Evolutionary conservation across 2,113 vertebrate genomes (phyloP).

Genomic region (Malurus melanocephalus): DNA sequence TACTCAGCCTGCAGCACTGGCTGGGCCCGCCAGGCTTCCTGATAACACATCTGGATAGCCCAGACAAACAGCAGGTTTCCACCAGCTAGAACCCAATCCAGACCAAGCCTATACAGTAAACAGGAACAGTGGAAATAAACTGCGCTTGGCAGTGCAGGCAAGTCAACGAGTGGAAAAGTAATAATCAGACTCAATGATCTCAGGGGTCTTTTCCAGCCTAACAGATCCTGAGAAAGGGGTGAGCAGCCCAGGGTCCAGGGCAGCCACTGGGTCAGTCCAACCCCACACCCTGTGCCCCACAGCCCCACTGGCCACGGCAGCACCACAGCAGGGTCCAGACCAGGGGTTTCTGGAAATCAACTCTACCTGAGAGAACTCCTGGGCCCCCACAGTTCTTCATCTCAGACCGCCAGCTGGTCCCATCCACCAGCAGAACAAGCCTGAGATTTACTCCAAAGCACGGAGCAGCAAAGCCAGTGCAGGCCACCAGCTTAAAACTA

Average conservation of each 20-base stretch:
- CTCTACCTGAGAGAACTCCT: background rate
- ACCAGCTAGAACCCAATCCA: rapidly evolving
- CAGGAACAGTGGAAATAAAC: background rate
- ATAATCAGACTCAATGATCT: background rate
- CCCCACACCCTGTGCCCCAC: background rate
- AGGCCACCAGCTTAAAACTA: background rate
- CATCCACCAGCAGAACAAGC: background rate
- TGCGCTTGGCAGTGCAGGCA: rapidly evolving
- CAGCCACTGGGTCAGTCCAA: background rate
- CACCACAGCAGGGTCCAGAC: background rate
- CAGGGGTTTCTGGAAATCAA: background rate
- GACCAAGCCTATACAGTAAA: background rate
- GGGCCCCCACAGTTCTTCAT: background rate
- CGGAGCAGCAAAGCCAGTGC: background rate
- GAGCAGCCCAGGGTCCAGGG: background rate
- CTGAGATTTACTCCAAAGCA: background rate
- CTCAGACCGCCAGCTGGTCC: background rate
- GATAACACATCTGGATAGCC: too few relatives aligned
- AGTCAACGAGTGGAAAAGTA: background rate
- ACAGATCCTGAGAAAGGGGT: background rate
- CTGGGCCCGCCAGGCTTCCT: background rate
- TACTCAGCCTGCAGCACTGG: background rate
- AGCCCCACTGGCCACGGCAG: background rate
- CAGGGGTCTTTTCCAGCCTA: background rate
- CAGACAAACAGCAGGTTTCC: background rate